Conservation (phyloP, 2,797 vertebrate genomes). For the Typhlichthys eigenmanni region DNA sequence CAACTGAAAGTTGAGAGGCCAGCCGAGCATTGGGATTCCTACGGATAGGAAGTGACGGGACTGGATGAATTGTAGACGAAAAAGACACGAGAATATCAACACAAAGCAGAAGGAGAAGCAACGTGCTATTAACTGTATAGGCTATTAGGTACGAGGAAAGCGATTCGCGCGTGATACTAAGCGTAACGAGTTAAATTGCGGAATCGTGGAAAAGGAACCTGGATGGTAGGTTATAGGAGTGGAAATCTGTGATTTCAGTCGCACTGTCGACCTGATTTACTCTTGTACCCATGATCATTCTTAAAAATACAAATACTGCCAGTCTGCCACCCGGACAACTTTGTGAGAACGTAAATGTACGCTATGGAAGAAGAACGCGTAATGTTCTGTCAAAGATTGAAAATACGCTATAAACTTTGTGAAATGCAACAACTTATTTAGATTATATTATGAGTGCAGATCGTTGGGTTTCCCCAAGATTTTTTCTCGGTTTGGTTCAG, state of each 20-base stretch:
- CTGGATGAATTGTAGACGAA: conserved; percentile 46
- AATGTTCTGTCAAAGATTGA: conserved; percentile 19
- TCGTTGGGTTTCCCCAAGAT: conserved; percentile 24
- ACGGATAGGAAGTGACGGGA: conserved; percentile 86
- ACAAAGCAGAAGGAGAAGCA: conserved; percentile 60
- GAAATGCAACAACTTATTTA: conserved; percentile 27
- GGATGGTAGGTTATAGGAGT: conserved; percentile 24
- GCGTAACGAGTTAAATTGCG: conserved; percentile 18
- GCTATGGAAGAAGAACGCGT: conserved; percentile 27
- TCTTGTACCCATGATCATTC: conserved; percentile 22
- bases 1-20: conserved; percentile 76
- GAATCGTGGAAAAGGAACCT: conserved; percentile 49
- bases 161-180: conserved; percentile 46
- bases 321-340: conserved; percentile 6
- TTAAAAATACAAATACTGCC: conserved; percentile 22
- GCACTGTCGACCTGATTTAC: conserved; percentile 10
- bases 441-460: conserved; percentile 54
- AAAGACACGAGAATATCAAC: conserved; percentile 47
- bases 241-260: conserved; percentile 46
- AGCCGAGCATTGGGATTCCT: conserved; percentile 70
- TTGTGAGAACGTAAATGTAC: not conserved
- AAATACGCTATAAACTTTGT: conserved; percentile 46
- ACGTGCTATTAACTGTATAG: conserved; percentile 43
- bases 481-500: conserved; percentile 52
- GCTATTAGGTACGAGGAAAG: not conserved